phyloP scores from a whole-genome alignment of 2,888 invertebrate species.

The Agrenia bidenticulata region DNA sequence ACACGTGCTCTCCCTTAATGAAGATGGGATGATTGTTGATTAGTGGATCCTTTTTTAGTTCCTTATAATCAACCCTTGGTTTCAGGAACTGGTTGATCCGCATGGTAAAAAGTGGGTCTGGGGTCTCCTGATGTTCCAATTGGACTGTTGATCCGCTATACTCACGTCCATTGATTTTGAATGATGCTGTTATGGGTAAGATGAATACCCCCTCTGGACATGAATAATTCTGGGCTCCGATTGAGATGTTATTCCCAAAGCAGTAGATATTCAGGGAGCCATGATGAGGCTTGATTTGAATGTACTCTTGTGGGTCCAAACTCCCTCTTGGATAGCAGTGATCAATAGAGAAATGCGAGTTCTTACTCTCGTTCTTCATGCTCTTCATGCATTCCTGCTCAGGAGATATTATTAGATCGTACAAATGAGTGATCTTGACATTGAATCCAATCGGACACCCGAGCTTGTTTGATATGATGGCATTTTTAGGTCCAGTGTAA shows the following conservation, averaged over 20 bases:
- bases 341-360: slow-evolving; percentile 7
- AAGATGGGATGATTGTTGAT: neutral
- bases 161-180: slow-evolving; percentile 28
- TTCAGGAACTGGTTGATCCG: slow-evolving; percentile 28
- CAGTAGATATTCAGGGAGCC: slow-evolving; percentile 11
- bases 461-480: slow-evolving; percentile 3
- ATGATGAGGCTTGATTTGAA: slow-evolving; percentile 30
- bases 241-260: neutral
- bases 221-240: slow-evolving; percentile 1
- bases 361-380: neutral
- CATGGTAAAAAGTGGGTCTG: slow-evolving; percentile 23
- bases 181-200: slow-evolving; percentile 19
- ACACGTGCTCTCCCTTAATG: neutral
- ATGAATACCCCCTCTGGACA: slow-evolving; percentile 33
- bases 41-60: slow-evolving; percentile 1
- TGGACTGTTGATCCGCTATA: slow-evolving; percentile 13
- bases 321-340: neutral
- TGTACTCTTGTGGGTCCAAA: slow-evolving; percentile 15
- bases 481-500: slow-evolving; percentile 30
- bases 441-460: slow-evolving; percentile 22
- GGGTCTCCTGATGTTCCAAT: slow-evolving; percentile 6
- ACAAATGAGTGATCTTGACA: neutral
- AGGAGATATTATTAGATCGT: slow-evolving; percentile 17
- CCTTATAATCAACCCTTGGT: slow-evolving; percentile 4
- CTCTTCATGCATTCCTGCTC: slow-evolving; percentile 12